Percentiles rank a stretch among this genome's conserved stretches.
These are phyloP conservation scores for Spatulosminthurus flaviceps DNA, from an alignment of 2,888 invertebrate genomes.

Conservation along the genomic window DNA sequence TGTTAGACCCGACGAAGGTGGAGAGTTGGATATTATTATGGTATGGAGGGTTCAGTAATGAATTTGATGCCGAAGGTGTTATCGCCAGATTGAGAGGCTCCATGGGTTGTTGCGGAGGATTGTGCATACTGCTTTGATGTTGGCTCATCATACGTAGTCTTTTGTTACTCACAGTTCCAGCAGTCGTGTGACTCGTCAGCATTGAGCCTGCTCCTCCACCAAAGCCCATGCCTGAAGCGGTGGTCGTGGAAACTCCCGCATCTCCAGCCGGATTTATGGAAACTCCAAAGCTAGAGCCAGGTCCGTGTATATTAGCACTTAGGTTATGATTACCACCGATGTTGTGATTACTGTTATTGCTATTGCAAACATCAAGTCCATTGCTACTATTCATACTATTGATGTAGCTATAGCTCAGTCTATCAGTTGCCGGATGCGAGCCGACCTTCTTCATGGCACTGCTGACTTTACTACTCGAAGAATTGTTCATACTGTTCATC, in stretches of 20 bases:
- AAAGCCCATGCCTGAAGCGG: constrained; percentile 28
- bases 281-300: constrained; percentile 20
- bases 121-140: constrained; percentile 24
- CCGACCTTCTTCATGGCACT: constrained; percentile 47
- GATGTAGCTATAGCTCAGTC: constrained; percentile 38
- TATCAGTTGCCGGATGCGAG: constrained; percentile 33
- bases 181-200: neutral
- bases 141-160: constrained; percentile 61
- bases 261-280: constrained; percentile 8
- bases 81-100: constrained; percentile 60
- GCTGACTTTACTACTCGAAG: constrained; percentile 19
- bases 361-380: neutral
- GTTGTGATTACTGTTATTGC: constrained; percentile 5
- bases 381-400: no score
- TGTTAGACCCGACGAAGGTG: constrained; percentile 42
- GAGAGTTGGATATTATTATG: constrained; percentile 35
- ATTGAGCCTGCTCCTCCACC: constrained; percentile 31
- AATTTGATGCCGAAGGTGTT: constrained; percentile 49
- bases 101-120: constrained; percentile 43
- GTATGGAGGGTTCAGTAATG: constrained; percentile 37
- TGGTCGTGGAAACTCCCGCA: constrained; percentile 16
- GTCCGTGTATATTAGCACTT: constrained; percentile 30
- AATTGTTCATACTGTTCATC: neutral
- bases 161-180: constrained; percentile 50
- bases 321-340: constrained; percentile 34